Conservation (phyloP, 2,888 invertebrate species). For the Pherbina coryleti region DNA sequence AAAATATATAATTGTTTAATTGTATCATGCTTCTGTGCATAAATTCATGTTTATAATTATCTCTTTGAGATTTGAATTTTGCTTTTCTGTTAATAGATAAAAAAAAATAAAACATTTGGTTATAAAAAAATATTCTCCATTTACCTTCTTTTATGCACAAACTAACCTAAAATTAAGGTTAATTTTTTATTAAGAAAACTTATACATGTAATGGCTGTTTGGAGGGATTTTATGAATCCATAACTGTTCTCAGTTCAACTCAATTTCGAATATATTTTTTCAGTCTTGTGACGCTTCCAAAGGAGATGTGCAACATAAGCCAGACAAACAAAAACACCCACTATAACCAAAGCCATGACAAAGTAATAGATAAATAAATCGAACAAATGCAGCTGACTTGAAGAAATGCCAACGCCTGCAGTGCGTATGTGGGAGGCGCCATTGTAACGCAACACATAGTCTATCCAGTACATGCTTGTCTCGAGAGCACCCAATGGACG, state of each 20-base stretch:
- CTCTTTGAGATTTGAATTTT: too few relatives aligned
- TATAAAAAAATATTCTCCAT: too few relatives aligned
- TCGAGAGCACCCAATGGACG: constrained; percentile 67
- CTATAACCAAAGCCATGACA: constrained; percentile 52
- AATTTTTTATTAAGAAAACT: neutral
- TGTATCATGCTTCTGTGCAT: too few relatives aligned
- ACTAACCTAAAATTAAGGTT: neutral
- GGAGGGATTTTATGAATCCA: neutral
- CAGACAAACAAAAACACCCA: constrained; percentile 43
- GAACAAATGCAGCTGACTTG: constrained; percentile 63
- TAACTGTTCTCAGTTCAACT: constrained; percentile 45
- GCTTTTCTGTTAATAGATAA: too few relatives aligned
- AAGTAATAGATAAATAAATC: constrained; percentile 68
- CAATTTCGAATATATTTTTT: constrained; percentile 56
- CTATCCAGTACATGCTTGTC: constrained; percentile 68
- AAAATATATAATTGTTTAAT: too few relatives aligned
- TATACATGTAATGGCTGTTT: neutral
- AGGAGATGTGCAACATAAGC: constrained; percentile 48
- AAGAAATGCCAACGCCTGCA: constrained; percentile 59
- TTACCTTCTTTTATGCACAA: too few relatives aligned
- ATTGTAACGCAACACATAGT: constrained; percentile 67
- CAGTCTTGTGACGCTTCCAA: constrained; percentile 50
- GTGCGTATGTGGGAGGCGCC: constrained; percentile 65
- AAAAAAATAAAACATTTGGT: too few relatives aligned
- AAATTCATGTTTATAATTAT: too few relatives aligned